These are phyloP conservation scores for Hypselothyrea guttata DNA, from an alignment of 2,888 invertebrate genomes.

Conservation along the genomic window DNA sequence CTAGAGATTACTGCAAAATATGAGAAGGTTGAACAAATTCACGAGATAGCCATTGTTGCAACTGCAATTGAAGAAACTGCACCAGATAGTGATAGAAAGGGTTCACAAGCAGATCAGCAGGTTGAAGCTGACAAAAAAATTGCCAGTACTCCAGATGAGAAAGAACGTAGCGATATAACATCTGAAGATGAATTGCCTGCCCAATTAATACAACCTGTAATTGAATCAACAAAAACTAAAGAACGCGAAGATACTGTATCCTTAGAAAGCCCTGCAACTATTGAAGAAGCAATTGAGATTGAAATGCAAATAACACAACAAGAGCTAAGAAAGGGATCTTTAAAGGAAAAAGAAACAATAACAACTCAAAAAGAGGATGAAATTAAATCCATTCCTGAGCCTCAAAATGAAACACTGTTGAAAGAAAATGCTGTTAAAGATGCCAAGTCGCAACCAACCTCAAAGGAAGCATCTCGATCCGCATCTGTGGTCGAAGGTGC, in stretches of 20 bases:
- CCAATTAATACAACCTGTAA: slow-evolving; percentile 49
- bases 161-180: slow-evolving; percentile 79
- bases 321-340: slow-evolving; percentile 38
- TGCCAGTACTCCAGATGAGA: slow-evolving; percentile 74
- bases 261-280: slow-evolving; percentile 80
- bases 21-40: slow-evolving; percentile 1
- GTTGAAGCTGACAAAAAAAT: slow-evolving; percentile 54
- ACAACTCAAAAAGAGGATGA: slow-evolving; percentile 13
- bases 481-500: slow-evolving; percentile 33
- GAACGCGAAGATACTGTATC: slow-evolving; percentile 79
- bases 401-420: no score
- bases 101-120: slow-evolving; percentile 1
- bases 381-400: slow-evolving; percentile 1
- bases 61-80: background rate
- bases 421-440: no score
- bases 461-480: slow-evolving; percentile 37
- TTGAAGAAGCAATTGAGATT: slow-evolving; percentile 81
- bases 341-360: no score
- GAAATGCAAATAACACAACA: slow-evolving; percentile 69
- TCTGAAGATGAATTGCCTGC: slow-evolving; percentile 82
- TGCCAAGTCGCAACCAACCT: slow-evolving; percentile 27
- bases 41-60: background rate
- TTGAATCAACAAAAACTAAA: slow-evolving; percentile 56
- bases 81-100: slow-evolving; percentile 1
- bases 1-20: background rate